Evolutionary conservation across 2,888 invertebrate species (phyloP), one percentile per base, ranked within the genome.

Genomic region (Lithodes maja): DNA sequence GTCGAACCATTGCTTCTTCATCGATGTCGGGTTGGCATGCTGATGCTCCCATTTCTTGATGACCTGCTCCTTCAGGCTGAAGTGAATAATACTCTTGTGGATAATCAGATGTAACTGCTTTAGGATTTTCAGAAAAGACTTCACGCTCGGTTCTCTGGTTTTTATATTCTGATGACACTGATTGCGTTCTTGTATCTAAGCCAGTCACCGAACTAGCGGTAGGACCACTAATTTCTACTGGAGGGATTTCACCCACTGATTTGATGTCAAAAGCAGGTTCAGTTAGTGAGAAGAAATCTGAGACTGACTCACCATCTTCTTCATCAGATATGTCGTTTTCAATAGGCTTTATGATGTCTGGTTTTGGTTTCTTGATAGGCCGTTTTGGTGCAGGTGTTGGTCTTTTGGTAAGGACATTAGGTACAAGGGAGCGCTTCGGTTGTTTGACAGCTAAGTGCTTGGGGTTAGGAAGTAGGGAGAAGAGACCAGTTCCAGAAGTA

Each of bases 1-100:
- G 94, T 91, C 96, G 95, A 92, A 96, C 94, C 92, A 97, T 69
- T 0, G 90, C 79, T 50, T 90, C 89, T 3, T 86, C 82, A 79
- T 91, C 90, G 52, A 91, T 85, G n/a, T 33, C 77, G 15, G 33
- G 15, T 2, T 50, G 69, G 15, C 61, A 17, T 77, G n/a, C 52
- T 54, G 78, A n/a, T 78, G 68, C 9, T 12, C 9, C 74, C 9
- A 33, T 33, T 15, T 5, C 55, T 17, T 33, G 9, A 75, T 75
- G 3, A 75, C 7, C n/a, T n/a, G n/a, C 9, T n/a, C 5, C n/a
- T 75, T 75, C 49, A 12, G 75, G 61, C 61, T 75, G 75, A 75
- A 33, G 9, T 75, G 5, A n/a, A n/a, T 33, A 75, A 75, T 33
- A 75, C 75, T 75, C 9, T 75, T 5, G 75, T 61, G 61, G 61